A percentile compares a stretch with the other conserved stretches of the same genome.
These are phyloP conservation scores for Adelognathus sp. DNA, from an alignment of 2,888 invertebrate species.

Conservation along the genomic window DNA sequence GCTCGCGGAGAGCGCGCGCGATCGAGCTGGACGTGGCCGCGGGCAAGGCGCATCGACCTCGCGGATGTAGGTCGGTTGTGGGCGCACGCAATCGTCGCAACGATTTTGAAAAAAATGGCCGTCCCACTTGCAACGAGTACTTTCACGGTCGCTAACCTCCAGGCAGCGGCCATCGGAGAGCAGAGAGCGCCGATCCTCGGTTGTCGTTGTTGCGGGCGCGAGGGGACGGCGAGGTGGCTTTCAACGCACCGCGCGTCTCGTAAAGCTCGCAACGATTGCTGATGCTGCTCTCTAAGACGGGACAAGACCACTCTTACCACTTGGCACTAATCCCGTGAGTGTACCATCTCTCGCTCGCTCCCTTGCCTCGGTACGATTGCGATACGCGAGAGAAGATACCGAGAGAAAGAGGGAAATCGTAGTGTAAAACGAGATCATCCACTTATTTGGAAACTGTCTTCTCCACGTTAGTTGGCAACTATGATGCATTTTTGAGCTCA, in stretches of 20 bases:
- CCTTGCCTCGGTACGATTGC: conserved; percentile 1
- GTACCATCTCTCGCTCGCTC: conserved; percentile 7
- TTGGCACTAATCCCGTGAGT: conserved; percentile 57
- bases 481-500: too few relatives aligned
- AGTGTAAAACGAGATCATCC: conserved; percentile 22
- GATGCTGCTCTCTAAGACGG: conserved; percentile 26
- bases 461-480: neutral
- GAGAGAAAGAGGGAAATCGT: conserved; percentile 15
- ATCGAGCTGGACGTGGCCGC: conserved; percentile 55
- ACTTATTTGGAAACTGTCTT: neutral
- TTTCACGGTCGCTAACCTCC: conserved; percentile 81
- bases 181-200: conserved; percentile 22
- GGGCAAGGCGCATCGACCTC: conserved; percentile 76
- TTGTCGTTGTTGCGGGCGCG: neutral
- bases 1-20: conserved; percentile 22
- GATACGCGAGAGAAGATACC: conserved; percentile 3
- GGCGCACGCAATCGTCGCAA: conserved; percentile 80
- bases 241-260: conserved; percentile 13
- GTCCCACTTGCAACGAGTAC: conserved; percentile 80
- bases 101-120: conserved; percentile 79
- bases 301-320: conserved; percentile 64
- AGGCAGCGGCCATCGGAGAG: conserved; percentile 55
- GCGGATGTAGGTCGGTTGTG: conserved; percentile 80
- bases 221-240: conserved; percentile 12
- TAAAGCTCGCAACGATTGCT: conserved; percentile 7